phyloP scores from a whole-genome alignment of 2,888 invertebrate genomes.

The Cerastis rubricosa region DNA sequence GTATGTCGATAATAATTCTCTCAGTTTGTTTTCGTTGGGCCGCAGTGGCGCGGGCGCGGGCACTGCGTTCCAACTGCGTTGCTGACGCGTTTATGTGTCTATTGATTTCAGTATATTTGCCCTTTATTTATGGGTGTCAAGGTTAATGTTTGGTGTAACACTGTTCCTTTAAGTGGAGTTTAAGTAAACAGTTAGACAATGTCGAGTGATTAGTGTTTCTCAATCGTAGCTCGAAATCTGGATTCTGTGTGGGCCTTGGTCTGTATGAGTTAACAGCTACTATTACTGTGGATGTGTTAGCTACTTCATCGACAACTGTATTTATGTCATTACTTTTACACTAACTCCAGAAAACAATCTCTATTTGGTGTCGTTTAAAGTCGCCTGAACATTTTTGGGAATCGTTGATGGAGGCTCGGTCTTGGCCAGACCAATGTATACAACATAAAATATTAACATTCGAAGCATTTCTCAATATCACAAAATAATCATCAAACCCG shows the following conservation, averaged over 20 bases:
- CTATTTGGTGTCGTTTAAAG: neutral
- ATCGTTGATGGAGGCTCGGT: neutral
- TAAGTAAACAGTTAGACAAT: constrained; percentile 61
- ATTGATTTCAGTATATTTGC: constrained; percentile 70
- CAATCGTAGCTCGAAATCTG: constrained; percentile 24
- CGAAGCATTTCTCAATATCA: constrained; percentile 7
- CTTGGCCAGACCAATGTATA: neutral
- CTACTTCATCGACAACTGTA: neutral
- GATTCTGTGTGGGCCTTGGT: neutral
- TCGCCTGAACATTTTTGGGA: neutral
- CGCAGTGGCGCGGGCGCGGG: constrained; percentile 48
- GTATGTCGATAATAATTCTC: constrained; percentile 79
- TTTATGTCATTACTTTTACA: neutral
- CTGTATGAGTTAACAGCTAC: neutral
- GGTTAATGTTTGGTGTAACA: constrained; percentile 75
- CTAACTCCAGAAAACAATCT: neutral
- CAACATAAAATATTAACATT: neutral
- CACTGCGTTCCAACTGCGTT: constrained; percentile 66
- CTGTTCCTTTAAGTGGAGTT: constrained; percentile 44
- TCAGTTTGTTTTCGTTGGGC: constrained; percentile 77
- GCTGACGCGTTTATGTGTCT: constrained; percentile 74
- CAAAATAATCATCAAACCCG: constrained; percentile 17
- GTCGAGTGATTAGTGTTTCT: constrained; percentile 49
- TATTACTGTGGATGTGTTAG: neutral
- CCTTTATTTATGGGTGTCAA: constrained; percentile 77